These are phyloP conservation scores for Zophobas morio DNA, from an alignment of 1,140 invertebrate species.

Conservation along the genomic window DNA sequence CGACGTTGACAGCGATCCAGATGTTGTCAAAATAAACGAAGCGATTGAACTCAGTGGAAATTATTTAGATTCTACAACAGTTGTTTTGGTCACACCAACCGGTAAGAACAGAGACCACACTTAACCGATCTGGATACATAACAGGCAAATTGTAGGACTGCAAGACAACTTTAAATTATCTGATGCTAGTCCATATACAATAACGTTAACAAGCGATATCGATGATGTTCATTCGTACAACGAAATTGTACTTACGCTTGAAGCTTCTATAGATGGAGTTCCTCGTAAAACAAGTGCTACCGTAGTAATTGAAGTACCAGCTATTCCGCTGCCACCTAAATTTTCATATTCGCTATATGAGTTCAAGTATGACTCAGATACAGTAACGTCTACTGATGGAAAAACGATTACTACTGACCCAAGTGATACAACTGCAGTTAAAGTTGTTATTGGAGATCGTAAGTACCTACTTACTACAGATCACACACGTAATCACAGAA, in stretches of 20 bases:
- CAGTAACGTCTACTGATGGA: no score
- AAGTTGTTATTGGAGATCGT: no score
- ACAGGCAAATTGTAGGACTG: neutral
- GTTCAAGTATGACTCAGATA: no score
- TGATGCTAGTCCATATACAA: neutral
- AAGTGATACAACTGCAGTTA: no score
- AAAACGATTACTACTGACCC: no score
- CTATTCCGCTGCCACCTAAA: neutral
- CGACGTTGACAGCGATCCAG: neutral
- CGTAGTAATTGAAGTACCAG: neutral
- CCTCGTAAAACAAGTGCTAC: neutral
- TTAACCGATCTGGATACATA: no score
- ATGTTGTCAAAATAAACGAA: neutral
- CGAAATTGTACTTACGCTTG: constrained; percentile 5
- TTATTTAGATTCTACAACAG: neutral
- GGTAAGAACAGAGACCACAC: neutral
- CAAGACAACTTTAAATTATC: neutral
- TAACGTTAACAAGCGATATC: neutral
- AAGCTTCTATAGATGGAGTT: constrained; percentile 1
- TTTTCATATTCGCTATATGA: neutral
- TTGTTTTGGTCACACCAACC: neutral
- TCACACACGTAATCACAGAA: no score
- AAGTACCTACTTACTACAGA: no score
- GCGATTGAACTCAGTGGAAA: neutral
- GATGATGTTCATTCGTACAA: neutral